Percentiles rank a stretch among this genome's conserved stretches.
Conservation (phyloP, 2,888 invertebrate species). For the Euphydryas editha region DNA sequence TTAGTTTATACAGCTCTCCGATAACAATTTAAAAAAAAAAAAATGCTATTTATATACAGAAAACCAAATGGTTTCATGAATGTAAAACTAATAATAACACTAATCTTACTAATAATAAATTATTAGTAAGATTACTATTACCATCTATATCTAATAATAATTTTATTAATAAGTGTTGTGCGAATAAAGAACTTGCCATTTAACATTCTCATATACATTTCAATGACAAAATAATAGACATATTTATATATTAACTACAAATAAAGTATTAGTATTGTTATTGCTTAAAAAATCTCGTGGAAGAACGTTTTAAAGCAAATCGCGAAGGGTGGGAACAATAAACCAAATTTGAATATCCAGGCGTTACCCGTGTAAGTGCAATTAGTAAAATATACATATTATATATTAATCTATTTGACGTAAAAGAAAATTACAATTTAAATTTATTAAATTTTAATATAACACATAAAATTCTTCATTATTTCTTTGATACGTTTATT, state of each 20-base stretch:
- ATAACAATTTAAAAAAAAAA: slow-evolving; percentile 20
- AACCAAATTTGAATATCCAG: slow-evolving; percentile 45
- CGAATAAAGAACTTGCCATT: slow-evolving; percentile 33
- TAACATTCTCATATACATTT: slow-evolving; percentile 24
- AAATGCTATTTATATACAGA: slow-evolving; percentile 29
- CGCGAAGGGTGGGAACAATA: neutral
- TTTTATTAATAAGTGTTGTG: slow-evolving; percentile 36
- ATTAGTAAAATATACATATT: neutral
- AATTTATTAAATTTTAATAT: neutral
- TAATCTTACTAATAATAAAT: too few species aligned
- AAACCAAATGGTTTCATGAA: slow-evolving; percentile 9
- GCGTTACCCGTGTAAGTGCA: neutral
- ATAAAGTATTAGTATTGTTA: slow-evolving; percentile 33
- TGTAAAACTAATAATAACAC: slow-evolving; percentile 9
- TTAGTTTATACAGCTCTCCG: slow-evolving; percentile 29
- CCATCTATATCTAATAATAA: slow-evolving; percentile 1
- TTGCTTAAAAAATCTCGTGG: slow-evolving; percentile 6
- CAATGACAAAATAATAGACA: slow-evolving; percentile 55
- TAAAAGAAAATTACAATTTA: neutral
- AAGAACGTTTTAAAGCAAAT: slow-evolving; percentile 9
- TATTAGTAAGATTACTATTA: too few species aligned
- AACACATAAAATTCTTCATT: too few species aligned
- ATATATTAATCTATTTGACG: neutral
- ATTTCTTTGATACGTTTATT: too few species aligned
- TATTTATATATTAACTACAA: slow-evolving; percentile 63